These are phyloP conservation scores for Haemorhous mexicanus DNA, from an alignment of 2,113 vertebrate species.

Conservation along the genomic window DNA sequence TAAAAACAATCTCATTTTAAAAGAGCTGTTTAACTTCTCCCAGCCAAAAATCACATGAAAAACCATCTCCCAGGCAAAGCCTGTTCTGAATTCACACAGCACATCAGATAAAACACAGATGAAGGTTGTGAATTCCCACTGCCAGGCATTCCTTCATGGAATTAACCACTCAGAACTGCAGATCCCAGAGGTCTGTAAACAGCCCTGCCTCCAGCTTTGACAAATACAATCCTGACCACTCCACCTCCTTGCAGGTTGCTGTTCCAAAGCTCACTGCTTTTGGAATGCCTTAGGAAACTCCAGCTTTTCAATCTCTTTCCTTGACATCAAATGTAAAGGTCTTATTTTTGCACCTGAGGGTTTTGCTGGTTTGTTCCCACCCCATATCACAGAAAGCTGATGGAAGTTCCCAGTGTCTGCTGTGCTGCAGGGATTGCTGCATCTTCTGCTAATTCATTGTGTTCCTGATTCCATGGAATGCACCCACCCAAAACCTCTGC, in stretches of 20 bases:
- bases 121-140: not conserved
- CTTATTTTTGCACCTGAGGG: not conserved
- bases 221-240: not conserved
- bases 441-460: not conserved
- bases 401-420: not conserved
- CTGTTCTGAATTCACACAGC: not conserved
- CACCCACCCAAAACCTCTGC: not conserved
- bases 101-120: not conserved
- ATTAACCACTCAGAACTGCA: not conserved
- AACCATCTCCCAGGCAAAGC: not conserved
- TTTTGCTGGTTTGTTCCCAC: not conserved
- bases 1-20: conserved; percentile 1
- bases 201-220: not conserved
- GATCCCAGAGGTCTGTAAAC: not conserved
- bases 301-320: not conserved
- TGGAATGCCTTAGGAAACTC: not conserved
- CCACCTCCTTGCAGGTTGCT: not conserved
- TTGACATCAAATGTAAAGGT: not conserved
- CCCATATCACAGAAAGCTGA: not conserved
- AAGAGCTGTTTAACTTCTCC: conserved; percentile 7
- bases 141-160: not conserved
- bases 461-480: not conserved
- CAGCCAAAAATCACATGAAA: not conserved
- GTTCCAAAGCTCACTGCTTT: not conserved
- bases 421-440: not conserved